Evolutionary conservation across 2,113 vertebrate genomes (phyloP), one percentile per base, ranked within the genome.

Genomic region (Ageneiosus marmoratus): DNA sequence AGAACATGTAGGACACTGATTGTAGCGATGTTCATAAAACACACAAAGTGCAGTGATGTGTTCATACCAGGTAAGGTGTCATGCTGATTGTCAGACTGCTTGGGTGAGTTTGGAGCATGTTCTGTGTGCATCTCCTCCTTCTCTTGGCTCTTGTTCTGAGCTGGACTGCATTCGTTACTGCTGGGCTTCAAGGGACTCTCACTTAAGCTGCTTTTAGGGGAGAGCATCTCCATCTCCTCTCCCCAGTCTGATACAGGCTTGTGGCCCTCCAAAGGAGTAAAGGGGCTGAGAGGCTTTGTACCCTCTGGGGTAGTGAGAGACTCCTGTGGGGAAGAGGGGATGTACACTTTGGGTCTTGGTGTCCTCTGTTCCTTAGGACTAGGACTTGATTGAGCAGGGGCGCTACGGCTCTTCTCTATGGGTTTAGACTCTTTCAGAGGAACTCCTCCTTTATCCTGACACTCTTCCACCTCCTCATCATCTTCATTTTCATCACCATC

Each of bases 161-260:
- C 83, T 0, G 92, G 90, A 63, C 91, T 93, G 90, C 83, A 77
- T 69, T 89, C 86, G 0, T 73, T 27, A 13, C 84, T 89, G 18
- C 67, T 67, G 1, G 89, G 88, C 29, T 90, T 92, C 50, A 89
- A 86, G 0, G 93, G 94, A 81, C 89, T 94, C 87, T 94, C 93
- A 0, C 89, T 92, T 88, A 92, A 82, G 77, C 89, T 91, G 87
- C 91, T 91, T 15, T 92, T 88, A 0, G 96, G 95, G 0, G 95
- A 97, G 80, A 84, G 86, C 93, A 94, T 90, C 91, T 98, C 97
- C 96, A 98, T 96, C 90, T 95, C 96, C 90, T 97, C 97, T 0
- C 94, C 97, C 97, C 97, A 98, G 92, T 98, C 95, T 0, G 93
- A 87, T 44, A 97, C 95, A 0, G 95, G 94, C 62, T 89, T 88